Evolutionary conservation across 2,113 vertebrate genomes (phyloP), one percentile per base, ranked within the genome.

Genomic region (Macheiramphus alcinus): DNA sequence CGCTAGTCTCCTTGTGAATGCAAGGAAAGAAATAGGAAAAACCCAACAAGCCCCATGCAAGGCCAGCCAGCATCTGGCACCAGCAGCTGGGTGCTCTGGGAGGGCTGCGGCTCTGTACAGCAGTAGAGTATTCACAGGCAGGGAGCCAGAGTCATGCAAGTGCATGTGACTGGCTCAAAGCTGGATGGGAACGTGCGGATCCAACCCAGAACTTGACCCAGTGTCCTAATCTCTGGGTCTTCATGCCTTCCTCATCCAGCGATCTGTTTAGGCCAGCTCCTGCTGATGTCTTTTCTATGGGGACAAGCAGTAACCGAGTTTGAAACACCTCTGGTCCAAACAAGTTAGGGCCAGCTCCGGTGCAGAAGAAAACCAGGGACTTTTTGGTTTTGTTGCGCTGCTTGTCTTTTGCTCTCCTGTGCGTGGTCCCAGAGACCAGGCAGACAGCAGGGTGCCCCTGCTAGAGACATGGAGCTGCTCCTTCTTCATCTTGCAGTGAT

Each of bases 31-130:
- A 80, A 59, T 13, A 65, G 43, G 48, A 42, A 80, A 59, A 18
- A 6, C 7, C 6, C 78, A 55, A 10, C 19, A 50, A 10, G 42
- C 34, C 20, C 27, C 0, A 0, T 72, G 42, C 55, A 17, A 0
- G 3, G 23, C 36, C 68, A 72, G 45, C 29, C 45, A 3, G 1
- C 47, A 13, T 63, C 34, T 79, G 65, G 43, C 59, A 34, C 73
- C 0, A 6, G 50, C 86, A 58, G 67, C 68, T 56, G 52, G 29
- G 47, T 0, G 2, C 21, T 17, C 62, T 1, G 1, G 62, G 29
- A 66, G 52, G 52, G 52, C 79, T 70, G 47, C 6, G 3, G 58
- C 70, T 67, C 43, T 1, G 0, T 22, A 20, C 50, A 11, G 56
- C 75, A 32, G 38, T 5, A 21, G 38, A 13, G 18, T 71, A 5